Evolutionary conservation across 2,113 vertebrate species (phyloP).

Genomic region (Podocnemis expansa): DNA sequence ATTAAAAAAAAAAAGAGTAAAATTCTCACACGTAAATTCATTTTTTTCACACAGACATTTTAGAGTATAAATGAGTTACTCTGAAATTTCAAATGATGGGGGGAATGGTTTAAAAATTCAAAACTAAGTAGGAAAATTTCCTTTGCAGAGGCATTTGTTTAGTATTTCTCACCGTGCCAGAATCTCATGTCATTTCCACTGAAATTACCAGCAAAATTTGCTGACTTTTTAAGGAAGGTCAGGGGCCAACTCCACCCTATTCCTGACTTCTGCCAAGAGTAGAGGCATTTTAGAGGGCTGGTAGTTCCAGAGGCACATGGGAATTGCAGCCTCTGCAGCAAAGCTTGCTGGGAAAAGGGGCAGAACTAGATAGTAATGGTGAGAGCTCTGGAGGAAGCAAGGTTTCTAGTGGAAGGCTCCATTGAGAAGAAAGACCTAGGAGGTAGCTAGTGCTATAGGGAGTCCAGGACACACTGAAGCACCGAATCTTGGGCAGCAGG

Average conservation of each 20-base stretch:
- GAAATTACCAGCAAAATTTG: background rate
- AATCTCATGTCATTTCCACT: background rate
- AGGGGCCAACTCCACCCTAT: background rate
- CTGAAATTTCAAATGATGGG: background rate
- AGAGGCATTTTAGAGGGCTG: background rate
- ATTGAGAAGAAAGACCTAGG: background rate
- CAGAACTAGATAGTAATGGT: background rate
- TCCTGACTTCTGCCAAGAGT: background rate
- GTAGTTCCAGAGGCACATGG: background rate
- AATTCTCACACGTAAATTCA: background rate
- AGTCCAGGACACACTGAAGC: background rate
- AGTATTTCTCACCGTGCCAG: background rate
- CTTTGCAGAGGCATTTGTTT: background rate
- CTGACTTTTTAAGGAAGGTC: background rate
- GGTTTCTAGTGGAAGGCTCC: background rate
- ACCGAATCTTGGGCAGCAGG: background rate
- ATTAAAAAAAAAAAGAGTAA: background rate
- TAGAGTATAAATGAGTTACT: background rate
- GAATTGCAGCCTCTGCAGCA: background rate
- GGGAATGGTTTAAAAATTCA: background rate
- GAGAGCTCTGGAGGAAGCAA: background rate
- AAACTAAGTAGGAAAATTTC: background rate
- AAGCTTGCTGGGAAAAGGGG: background rate
- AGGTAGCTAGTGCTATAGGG: background rate
- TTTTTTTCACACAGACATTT: background rate